phyloP scores from a whole-genome alignment of 1,140 invertebrate species.

The Drosophila baimaii region DNA sequence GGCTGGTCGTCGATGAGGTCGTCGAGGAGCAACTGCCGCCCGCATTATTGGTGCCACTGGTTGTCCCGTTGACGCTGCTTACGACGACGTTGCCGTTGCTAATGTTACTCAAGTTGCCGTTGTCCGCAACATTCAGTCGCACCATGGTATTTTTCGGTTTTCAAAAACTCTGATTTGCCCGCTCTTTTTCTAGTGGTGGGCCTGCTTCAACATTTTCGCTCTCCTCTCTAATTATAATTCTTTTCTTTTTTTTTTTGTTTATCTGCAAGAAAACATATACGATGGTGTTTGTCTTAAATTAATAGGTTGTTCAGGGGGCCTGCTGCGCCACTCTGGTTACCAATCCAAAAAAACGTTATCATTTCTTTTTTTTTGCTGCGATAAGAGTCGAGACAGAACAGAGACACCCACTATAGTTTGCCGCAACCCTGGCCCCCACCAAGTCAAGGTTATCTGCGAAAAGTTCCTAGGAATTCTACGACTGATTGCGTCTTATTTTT shows the following conservation, averaged over 20 bases:
- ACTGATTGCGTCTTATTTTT: constrained; percentile 1
- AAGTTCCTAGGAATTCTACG: constrained; percentile 10
- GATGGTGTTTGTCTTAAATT: constrained; percentile 60
- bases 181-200: constrained; percentile 21
- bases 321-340: constrained; percentile 25
- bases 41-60: constrained; percentile 60
- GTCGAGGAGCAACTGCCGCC: constrained; percentile 64
- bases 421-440: constrained; percentile 5
- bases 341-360: constrained; percentile 56
- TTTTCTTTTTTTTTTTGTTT: constrained; percentile 37
- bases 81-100: constrained; percentile 27
- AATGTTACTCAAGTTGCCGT: constrained; percentile 44
- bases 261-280: constrained; percentile 60
- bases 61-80: constrained; percentile 33
- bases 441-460: constrained; percentile 34
- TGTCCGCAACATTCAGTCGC: constrained; percentile 78
- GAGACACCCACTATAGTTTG: constrained; percentile 14
- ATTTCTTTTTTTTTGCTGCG: constrained; percentile 49
- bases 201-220: constrained; percentile 48
- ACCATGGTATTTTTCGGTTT: constrained; percentile 67
- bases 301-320: constrained; percentile 40
- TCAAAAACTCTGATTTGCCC: constrained; percentile 16
- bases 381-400: constrained; percentile 29
- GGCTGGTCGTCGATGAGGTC: constrained; percentile 68
- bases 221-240: constrained; percentile 12